A percentile compares a stretch with the other conserved stretches of the same genome.
phyloP scores from a whole-genome alignment of 2,888 invertebrate species.

The Pristionchus arcanus region DNA sequence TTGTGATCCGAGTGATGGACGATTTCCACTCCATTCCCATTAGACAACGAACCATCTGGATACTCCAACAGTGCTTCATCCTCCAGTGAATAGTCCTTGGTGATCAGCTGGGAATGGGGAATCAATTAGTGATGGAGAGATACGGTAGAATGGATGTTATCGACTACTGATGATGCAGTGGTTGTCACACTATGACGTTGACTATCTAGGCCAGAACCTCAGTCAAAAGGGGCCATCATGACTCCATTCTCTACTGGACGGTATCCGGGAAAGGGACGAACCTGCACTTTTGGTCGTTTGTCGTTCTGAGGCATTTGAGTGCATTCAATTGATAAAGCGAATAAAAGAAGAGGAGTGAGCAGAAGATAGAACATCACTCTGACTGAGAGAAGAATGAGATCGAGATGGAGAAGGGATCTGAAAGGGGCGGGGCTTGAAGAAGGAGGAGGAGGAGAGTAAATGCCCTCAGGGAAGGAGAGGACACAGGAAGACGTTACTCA shows the following conservation, averaged over 20 bases:
- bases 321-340: not conserved
- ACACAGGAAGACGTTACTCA: slow-evolving; percentile 39
- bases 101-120: slow-evolving; percentile 4
- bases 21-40: slow-evolving; percentile 1
- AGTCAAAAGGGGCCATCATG: not conserved
- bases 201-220: not conserved
- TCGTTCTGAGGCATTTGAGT: slow-evolving; percentile 25
- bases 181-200: not conserved
- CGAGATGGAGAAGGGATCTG: slow-evolving; percentile 36
- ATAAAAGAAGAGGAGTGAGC: slow-evolving; percentile 26
- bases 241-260: not conserved
- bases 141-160: not conserved
- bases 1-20: not conserved
- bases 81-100: slow-evolving; percentile 35
- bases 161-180: not conserved
- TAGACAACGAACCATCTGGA: slow-evolving; percentile 48
- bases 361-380: slow-evolving; percentile 10
- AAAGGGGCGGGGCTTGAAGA: not conserved
- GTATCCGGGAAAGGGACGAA: not conserved
- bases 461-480: not conserved
- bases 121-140: not conserved
- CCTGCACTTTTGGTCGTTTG: slow-evolving; percentile 28
- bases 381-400: slow-evolving; percentile 10
- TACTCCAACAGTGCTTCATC: slow-evolving; percentile 19
- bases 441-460: not conserved